Percentiles rank a stretch among this genome's conserved stretches.
Conservation (phyloP, 2,888 invertebrate genomes). For the Tillus elongatus region DNA sequence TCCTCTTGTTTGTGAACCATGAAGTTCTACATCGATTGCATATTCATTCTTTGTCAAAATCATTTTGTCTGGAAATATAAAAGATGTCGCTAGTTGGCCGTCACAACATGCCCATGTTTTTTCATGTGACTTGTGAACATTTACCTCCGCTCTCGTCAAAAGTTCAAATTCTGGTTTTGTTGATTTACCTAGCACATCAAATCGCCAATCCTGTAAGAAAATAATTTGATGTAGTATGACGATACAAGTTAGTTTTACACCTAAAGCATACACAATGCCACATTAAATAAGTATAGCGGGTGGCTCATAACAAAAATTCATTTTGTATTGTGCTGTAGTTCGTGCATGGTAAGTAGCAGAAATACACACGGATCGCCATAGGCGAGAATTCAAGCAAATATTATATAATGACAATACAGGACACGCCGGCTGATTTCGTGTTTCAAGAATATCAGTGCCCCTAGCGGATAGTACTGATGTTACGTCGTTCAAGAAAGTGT, state of each 20-base stretch:
- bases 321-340: background rate
- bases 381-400: too few species aligned
- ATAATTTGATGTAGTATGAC: constrained; percentile 7
- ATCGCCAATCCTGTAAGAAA: constrained; percentile 47
- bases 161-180: constrained; percentile 40
- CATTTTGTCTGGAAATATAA: constrained; percentile 39
- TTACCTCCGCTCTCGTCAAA: constrained; percentile 45
- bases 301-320: too few species aligned
- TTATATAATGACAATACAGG: too few species aligned
- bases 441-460: too few species aligned
- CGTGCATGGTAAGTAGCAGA: background rate
- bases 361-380: too few species aligned
- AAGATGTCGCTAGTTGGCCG: constrained; percentile 43
- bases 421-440: too few species aligned
- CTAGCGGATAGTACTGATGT: too few species aligned
- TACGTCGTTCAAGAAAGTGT: too few species aligned
- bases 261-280: too few species aligned
- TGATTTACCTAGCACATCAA: constrained; percentile 40
- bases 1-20: constrained; percentile 32
- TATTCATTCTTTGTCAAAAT: constrained; percentile 21
- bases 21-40: constrained; percentile 51
- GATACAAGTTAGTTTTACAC: too few species aligned
- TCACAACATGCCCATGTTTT: constrained; percentile 43
- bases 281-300: too few species aligned
- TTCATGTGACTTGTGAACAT: too few species aligned